Evolutionary conservation across 2,888 invertebrate species (phyloP), one percentile per base, ranked within the genome.

Genomic region (Selenia dentaria): DNA sequence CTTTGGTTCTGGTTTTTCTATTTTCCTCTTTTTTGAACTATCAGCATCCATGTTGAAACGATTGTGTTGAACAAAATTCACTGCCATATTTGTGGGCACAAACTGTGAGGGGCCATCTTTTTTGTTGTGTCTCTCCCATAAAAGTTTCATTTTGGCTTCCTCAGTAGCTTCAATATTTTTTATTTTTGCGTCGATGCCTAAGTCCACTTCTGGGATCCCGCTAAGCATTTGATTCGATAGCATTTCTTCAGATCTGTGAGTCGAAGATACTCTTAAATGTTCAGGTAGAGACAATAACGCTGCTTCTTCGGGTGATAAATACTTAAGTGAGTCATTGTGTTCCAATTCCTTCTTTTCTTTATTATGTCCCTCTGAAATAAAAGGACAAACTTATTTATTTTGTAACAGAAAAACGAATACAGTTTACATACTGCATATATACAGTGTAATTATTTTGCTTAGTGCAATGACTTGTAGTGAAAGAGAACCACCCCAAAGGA

Each of bases 161-260:
- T 99, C 99, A 0, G 99, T 99, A 0, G 98, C 98, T 92, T 99
- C 98, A 62, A 99, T 99, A 79, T 99, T 99, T 71, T 95, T 95
- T 54, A 99, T 99, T 91, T 99, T 99, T 0, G 98, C 98, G 70
- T 99, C 98, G 63, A 99, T 98, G n/a, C 99, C 99, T 38, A 99
- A 92, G 86, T 99, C 99, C 0, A 99, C 97, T 92, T 99, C 99
- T 0, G 99, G 99, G 59, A 99, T 99, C 24, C 99, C 99, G 73
- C 98, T 99, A 2, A 99, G 92, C 99, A 99, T 99, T 92, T 99
- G 99, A 92, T 99, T 99, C 2, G 99, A 99, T 66, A 99, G 93
- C 98, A 99, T 99, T 90, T 99, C 99, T 82, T 99, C 99, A 1
- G 97, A 98, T 72, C 96, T 74, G 41, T 97, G 96, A 0, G 96